Conservation (phyloP, 2,113 vertebrate species). For the Eurystomus gularis region DNA sequence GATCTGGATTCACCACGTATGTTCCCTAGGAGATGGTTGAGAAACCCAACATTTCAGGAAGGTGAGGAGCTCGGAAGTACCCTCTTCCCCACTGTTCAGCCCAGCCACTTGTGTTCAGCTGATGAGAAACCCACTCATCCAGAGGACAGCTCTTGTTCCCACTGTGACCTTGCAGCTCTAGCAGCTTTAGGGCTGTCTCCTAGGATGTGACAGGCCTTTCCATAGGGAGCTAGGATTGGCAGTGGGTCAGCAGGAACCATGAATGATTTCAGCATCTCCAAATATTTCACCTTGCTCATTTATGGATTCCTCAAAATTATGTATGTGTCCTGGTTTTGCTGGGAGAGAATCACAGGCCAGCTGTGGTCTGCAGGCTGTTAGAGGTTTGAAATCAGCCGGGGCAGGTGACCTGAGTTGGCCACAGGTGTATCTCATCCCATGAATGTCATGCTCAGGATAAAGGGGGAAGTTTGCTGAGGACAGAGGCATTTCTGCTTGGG, state of each 20-base stretch:
- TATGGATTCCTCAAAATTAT: background rate
- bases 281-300: background rate
- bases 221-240: background rate
- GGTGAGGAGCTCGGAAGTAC: background rate
- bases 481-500: background rate
- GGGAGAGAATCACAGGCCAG: background rate
- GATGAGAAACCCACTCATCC: background rate
- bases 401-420: background rate
- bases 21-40: background rate
- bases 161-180: background rate
- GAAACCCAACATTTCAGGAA: background rate
- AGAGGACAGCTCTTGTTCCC: background rate
- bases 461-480: background rate
- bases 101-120: background rate
- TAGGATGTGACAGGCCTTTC: background rate
- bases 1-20: background rate
- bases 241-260: background rate
- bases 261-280: background rate
- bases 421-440: background rate
- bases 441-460: background rate
- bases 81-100: fast-evolving
- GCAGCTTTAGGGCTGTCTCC: background rate
- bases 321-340: background rate
- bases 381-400: background rate
- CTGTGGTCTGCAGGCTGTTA: background rate